Base-by-base conservation (phyloP, 2,888 invertebrate genomes). In the Athalia cordata region DNA sequence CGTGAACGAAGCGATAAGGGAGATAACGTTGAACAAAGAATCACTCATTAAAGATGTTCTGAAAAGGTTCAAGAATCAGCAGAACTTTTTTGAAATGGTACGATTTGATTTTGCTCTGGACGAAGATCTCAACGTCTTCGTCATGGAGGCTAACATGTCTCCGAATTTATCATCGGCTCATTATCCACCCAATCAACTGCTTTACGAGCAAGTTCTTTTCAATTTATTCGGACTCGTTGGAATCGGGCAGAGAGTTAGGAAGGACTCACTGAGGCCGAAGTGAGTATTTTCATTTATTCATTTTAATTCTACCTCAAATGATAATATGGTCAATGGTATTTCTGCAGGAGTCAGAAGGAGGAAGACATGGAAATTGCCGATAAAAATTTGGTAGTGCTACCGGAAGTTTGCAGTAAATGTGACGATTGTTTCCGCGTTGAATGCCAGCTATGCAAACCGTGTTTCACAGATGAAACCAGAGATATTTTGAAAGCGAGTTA, bases 101-200 rank as follows among this genome's bases (percentile, higher is more conserved):
- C 93, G 99, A 50, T 97, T 99, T 87, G 99, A 99, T 90, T 95
- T 99, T 87, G 95, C 98, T 0, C 91, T 99, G 3, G 98, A 99
- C 88, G 95, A 97, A 82, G 91, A 97, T 77, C 89, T 99, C 0
- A 95, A 95, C 70, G 96, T 98, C 0, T 96, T 94, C 86, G 91
- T 98, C 5, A 95, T 99, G 93, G 99, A 99, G 91, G 98, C 97
- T 0, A 99, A 99, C 87, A 99, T 99, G 99, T 98, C 98, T 11
- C 99, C 99, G 0, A 99, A 99, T 92, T 92, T 99, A 79, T 97
- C 97, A 0, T 97, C 98, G 0, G 95, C 95, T 0, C 98, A 99
- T 90, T 99, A 95, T 89, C 94, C 95, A n/a, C 95, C 94, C 0
- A 99, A 99, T 90, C 93, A 93, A 81, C 89, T 97, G 49, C 90